A percentile compares a stretch with the other conserved stretches of the same genome.
phyloP scores from a whole-genome alignment of 2,113 vertebrate species.

The Brachyistius frenatus region DNA sequence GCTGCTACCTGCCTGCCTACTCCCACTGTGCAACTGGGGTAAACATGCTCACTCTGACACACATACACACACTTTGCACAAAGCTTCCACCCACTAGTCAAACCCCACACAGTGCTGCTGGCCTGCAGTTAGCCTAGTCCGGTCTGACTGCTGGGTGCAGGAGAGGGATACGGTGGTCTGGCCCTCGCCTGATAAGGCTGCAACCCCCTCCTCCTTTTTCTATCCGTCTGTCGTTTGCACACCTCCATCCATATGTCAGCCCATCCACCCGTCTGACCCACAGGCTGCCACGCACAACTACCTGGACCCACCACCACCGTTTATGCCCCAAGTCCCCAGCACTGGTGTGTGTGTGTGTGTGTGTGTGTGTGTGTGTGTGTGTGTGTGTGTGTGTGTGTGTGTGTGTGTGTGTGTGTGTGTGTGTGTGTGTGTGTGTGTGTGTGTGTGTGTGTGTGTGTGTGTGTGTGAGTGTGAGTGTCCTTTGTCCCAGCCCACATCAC shows the following conservation, averaged over 20 bases:
- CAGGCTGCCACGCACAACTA: constrained; percentile 75
- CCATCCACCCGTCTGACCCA: constrained; percentile 67
- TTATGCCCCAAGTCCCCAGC: constrained; percentile 58
- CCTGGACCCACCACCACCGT: constrained; percentile 66
- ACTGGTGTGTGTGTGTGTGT: constrained; percentile 36
- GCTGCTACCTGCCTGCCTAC: constrained; percentile 57
- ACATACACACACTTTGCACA: constrained; percentile 43
- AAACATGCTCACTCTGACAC: constrained; percentile 61
- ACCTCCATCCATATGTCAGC: constrained; percentile 65
- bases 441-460: no score
- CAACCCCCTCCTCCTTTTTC: constrained; percentile 45
- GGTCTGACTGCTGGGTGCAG: constrained; percentile 69
- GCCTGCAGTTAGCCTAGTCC: constrained; percentile 63
- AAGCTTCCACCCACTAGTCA: constrained; percentile 60
- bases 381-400: neutral
- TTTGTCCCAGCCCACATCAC: constrained; percentile 51
- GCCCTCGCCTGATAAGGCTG: constrained; percentile 76
- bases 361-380: no score
- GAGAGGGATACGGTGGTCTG: constrained; percentile 64
- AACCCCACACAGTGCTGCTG: constrained; percentile 64
- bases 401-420: constrained; percentile 34
- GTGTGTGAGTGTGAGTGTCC: constrained; percentile 24
- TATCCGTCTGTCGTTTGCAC: constrained; percentile 65
- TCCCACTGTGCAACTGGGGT: constrained; percentile 55
- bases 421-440: constrained; percentile 7